Evolutionary conservation across 2,797 vertebrate species (phyloP), one percentile per base, ranked within the genome.

Genomic region (Trichosurus vulpecula): DNA sequence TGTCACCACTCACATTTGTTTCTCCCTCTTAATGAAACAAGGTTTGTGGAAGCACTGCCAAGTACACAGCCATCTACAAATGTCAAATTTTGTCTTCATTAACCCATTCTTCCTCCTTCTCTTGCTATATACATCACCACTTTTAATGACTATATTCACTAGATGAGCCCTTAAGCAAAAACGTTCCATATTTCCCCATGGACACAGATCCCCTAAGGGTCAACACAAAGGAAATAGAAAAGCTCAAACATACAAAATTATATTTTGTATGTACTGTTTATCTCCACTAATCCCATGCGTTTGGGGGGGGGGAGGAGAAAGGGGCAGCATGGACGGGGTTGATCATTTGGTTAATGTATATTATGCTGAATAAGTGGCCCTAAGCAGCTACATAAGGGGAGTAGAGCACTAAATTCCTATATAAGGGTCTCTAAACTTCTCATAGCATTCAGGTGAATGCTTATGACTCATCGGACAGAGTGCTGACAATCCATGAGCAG

Each of bases 31-130:
- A 35, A 90, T 55, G n/a, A 93, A 92, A 16, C 19, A 51, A 27
- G 47, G 4, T 92, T 47, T 92, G 52, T 92, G 61, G 91, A 93
- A 93, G 54, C 8, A 25, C n/a, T 94, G 55, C 57, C 52, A 93
- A 90, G 57, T 58, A 52, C 89, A 52, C 52, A 58, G 90, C 56
- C 89, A 74, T 61, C 29, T 58, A 89, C 90, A 57, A 35, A 8
- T 12, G 47, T 3, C 30, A 92, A 90, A 74, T 22, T 13, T 57
- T 94, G 51, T 61, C 14, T 56, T 54, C 14, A 0, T 30, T 29
- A 47, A 22, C 94, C 81, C 51, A 8, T 94, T 93, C 29, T 29
- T 14, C 56, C 53, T 54, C n/a, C 8, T 0, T 4, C 1, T 74
- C 31, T 29, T n/a, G 55, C 27, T 61, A 4, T 61, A 4, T 51